A percentile compares a stretch with the other conserved stretches of the same genome.
These are phyloP conservation scores for Danio kyathit DNA, from an alignment of 2,797 vertebrate species.

Conservation along the genomic window DNA sequence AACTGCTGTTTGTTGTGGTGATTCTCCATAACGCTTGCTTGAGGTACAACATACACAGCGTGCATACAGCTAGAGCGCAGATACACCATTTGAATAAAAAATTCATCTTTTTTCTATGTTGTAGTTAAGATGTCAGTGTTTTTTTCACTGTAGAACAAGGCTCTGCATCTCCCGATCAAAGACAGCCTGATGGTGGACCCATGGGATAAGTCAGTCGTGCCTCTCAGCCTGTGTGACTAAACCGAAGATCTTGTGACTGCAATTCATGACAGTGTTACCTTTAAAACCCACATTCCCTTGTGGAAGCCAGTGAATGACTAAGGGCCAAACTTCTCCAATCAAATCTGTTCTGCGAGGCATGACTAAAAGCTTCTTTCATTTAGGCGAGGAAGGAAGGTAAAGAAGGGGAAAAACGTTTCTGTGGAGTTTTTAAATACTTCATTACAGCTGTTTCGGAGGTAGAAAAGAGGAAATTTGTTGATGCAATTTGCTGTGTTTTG, in stretches of 20 bases:
- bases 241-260: slow-evolving; percentile 48
- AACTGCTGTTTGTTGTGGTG: slow-evolving; percentile 20
- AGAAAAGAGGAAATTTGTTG: neutral
- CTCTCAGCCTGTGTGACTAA: slow-evolving; percentile 55
- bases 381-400: slow-evolving; percentile 26
- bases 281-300: slow-evolving; percentile 55
- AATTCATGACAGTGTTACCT: slow-evolving; percentile 59
- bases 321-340: slow-evolving; percentile 64
- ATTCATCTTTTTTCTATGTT: slow-evolving; percentile 25
- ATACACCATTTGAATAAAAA: slow-evolving; percentile 13
- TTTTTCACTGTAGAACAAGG: slow-evolving; percentile 39
- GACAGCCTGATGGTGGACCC: slow-evolving; percentile 53
- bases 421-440: slow-evolving; percentile 43
- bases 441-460: slow-evolving; percentile 23
- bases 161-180: slow-evolving; percentile 54
- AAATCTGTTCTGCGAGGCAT: slow-evolving; percentile 71
- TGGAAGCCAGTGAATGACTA: slow-evolving; percentile 56
- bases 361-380: slow-evolving; percentile 58
- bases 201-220: slow-evolving; percentile 56
- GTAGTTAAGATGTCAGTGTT: slow-evolving; percentile 34
- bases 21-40: slow-evolving; percentile 19
- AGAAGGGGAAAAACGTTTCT: slow-evolving; percentile 28
- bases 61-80: neutral
- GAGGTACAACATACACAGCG: slow-evolving; percentile 8
- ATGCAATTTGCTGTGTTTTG: slow-evolving; percentile 48